Evolutionary conservation across 2,888 invertebrate genomes (phyloP), one percentile per base, ranked within the genome.

Genomic region (Endomychus coccineus): DNA sequence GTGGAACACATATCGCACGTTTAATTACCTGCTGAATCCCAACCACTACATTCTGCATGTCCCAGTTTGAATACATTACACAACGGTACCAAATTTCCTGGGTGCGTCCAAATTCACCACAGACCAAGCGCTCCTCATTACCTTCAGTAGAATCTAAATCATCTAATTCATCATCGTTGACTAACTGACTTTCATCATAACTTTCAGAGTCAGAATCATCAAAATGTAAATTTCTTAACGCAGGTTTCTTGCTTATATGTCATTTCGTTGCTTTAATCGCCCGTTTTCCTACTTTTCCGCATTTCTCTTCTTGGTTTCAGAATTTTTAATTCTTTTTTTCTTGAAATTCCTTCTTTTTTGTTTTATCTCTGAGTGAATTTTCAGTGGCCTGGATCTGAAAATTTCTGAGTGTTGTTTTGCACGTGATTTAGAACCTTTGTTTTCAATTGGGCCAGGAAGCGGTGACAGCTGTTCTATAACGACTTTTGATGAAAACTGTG

Each of bases 361-460:
- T 39, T 39, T 32, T 2, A 25, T 14, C 19, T 28, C 23, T 9
- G 32, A 30, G 9, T 19, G 22, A 31, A 4, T 24, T 16, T 27
- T 42, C 38, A 35, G 28, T 39, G 41, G 41, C 27, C 30, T 36
- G 17, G 27, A 16, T 27, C 30, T 39, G 28, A 23, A 34, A 27
- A 24, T 40, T 38, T 34, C 16, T 24, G 25, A 39, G 16, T 38
- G 35, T 32, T 37, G 32, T 28, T 42, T 33, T 10, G 10, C 34
- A 16, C 15, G 10, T 22, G 19, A 36, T 29, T 21, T 41, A 27
- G 34, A n/a, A n/a, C n/a, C n/a, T n/a, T n/a, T n/a, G n/a, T n/a
- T n/a, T n/a, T n/a, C n/a, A n/a, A n/a, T n/a, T n/a, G n/a, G n/a
- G n/a, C n/a, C n/a, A n/a, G n/a, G n/a, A n/a, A n/a, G n/a, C n/a